These are phyloP conservation scores for Platorchestia sp. DNA, from an alignment of 1,140 invertebrate genomes.

Conservation along the genomic window DNA sequence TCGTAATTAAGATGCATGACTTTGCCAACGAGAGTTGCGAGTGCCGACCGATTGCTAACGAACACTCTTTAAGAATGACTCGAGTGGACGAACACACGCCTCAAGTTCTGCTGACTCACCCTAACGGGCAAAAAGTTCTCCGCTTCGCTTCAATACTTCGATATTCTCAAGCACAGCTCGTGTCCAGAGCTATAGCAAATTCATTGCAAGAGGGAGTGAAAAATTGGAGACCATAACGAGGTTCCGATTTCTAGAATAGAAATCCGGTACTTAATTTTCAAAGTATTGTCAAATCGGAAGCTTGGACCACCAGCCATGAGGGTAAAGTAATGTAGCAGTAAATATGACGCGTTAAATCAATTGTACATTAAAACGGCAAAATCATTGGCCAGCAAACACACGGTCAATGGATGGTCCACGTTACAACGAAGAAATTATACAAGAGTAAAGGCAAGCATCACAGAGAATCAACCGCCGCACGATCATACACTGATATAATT, in stretches of 20 bases:
- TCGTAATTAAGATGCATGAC: constrained; percentile 41
- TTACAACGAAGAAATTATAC: no score
- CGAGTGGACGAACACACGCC: background rate
- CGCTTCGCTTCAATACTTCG: background rate
- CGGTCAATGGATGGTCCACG: background rate
- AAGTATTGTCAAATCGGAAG: background rate
- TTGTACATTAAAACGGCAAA: no score
- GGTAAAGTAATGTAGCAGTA: no score
- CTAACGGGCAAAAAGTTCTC: background rate
- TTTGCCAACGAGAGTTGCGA: background rate
- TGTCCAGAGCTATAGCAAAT: background rate
- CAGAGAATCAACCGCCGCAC: no score
- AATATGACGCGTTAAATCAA: no score
- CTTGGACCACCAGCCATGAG: no score
- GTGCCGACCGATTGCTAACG: background rate
- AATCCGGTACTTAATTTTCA: background rate
- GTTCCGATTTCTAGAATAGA: background rate
- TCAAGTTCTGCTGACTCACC: background rate
- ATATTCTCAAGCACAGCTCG: background rate
- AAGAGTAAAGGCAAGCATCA: background rate
- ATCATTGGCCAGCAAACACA: background rate
- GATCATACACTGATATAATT: no score
- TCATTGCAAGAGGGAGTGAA: background rate
- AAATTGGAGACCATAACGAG: background rate
- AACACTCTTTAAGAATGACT: background rate